Base-by-base conservation (phyloP, 2,797 vertebrate genomes). In the Meriones psammophilus region DNA sequence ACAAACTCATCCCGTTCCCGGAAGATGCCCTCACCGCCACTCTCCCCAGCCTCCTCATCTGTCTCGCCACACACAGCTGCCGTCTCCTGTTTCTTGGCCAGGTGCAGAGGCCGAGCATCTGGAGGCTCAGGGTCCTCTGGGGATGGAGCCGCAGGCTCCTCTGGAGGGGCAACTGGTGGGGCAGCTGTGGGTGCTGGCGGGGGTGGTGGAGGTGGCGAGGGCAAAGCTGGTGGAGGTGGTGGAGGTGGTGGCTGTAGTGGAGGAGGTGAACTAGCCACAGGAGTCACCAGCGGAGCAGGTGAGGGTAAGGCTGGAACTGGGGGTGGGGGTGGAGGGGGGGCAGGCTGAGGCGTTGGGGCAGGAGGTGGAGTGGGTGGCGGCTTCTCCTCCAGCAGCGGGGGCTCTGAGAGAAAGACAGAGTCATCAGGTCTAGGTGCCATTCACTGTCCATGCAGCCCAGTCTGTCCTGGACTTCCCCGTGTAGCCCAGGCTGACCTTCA, bases 1-100 rank as follows among this genome's bases (percentile, higher is more conserved):
- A 99, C 99, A 92, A 99, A 99, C 97, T 99, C 99, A 13, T 99
- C 99, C 9, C 99, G 98, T 95, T 99, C 99, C 6, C 99, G 98
- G 97, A 99, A 99, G 98, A 99, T 99, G n/a, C 99, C 99, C 96
- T 99, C 99, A 0, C 99, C 99, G 1, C 99, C 99, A 1, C 99
- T 99, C 98, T 99, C 99, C 0, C 99, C 99, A 14, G 99, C 99
- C 64, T 99, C 99, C 42, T 99, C 99, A 0, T 99, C 99, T 0
- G 99, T 99, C 98, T 99, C 99, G 1, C 98, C 98, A 1, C 98
- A 98, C 15, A 99, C 99, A 60, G 99, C 99, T 0, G 99, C 99
- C 0, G 99, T 99, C 64, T 99, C 99, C 97, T 99, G 99, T 96
- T 99, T 99, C 98, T 99, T 99, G 80, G 99, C 99, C 54, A 99